These are phyloP conservation scores for Berghia stephanieae DNA, from an alignment of 1,140 invertebrate genomes.

Conservation along the genomic window DNA sequence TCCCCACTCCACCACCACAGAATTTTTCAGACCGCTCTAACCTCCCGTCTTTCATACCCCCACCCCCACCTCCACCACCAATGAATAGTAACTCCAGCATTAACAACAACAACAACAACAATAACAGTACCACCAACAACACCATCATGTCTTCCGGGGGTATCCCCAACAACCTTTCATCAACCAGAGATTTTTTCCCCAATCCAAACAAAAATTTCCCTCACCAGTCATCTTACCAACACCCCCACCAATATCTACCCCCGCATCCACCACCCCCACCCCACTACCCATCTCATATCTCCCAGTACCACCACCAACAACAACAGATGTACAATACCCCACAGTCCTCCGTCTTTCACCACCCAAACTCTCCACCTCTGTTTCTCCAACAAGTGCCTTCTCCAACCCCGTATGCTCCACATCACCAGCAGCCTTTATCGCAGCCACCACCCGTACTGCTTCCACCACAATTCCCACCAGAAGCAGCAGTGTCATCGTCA, in stretches of 20 bases:
- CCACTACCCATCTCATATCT: background rate
- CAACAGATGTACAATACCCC: too few relatives aligned
- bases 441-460: background rate
- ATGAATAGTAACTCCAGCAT: too few relatives aligned
- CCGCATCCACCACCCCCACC: background rate
- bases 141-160: too few relatives aligned
- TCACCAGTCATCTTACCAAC: conserved; percentile 2
- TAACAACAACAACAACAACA: too few relatives aligned
- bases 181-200: too few relatives aligned
- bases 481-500: too few relatives aligned
- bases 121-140: too few relatives aligned
- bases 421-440: background rate
- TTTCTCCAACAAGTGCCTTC: conserved; percentile 16
- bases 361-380: background rate
- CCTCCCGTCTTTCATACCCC: background rate
- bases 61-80: background rate
- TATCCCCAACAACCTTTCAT: too few relatives aligned
- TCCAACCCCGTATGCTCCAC: background rate
- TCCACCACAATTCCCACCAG: background rate
- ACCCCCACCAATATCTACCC: background rate
- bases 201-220: too few relatives aligned
- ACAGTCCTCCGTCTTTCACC: background rate
- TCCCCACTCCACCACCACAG: conserved; percentile 14
- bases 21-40: conserved; percentile 25
- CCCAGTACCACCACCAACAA: background rate